Conservation (phyloP, 2,797 vertebrate genomes). For the Tragopan temminckii region DNA sequence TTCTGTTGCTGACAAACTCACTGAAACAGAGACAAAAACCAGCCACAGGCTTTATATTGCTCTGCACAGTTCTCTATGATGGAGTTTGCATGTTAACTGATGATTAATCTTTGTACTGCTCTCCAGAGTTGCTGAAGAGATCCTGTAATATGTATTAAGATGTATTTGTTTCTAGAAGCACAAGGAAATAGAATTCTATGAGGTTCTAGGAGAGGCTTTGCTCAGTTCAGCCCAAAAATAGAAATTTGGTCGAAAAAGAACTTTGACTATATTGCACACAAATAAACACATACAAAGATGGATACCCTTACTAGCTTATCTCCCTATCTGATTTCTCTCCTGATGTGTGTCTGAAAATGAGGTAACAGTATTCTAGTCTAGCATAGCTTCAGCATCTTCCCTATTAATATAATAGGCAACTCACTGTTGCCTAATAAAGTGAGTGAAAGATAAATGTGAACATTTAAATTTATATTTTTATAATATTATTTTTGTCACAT, state of each 20-base stretch:
- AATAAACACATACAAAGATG: neutral
- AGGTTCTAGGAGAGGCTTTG: neutral
- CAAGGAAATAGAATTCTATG: neutral
- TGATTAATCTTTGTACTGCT: neutral
- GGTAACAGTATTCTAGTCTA: neutral
- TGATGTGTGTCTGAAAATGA: neutral
- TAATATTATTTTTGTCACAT: neutral
- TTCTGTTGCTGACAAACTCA: neutral
- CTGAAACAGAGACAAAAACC: neutral
- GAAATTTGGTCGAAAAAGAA: neutral
- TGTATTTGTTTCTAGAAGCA: slow-evolving; percentile 8
- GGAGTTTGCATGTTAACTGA: neutral
- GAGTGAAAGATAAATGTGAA: neutral
- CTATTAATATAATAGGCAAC: neutral
- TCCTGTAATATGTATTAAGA: slow-evolving; percentile 4
- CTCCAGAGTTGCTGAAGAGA: rapidly evolving
- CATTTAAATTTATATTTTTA: neutral
- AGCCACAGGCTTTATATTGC: neutral
- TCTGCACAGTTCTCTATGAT: neutral
- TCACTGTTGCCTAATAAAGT: neutral
- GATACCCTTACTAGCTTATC: neutral
- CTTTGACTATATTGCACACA: neutral
- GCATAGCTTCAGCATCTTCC: neutral
- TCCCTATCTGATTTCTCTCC: neutral
- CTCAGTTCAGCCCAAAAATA: slow-evolving; percentile 42